Base-by-base conservation (phyloP, 2,113 vertebrate species). In the Ardeotis arabs region DNA sequence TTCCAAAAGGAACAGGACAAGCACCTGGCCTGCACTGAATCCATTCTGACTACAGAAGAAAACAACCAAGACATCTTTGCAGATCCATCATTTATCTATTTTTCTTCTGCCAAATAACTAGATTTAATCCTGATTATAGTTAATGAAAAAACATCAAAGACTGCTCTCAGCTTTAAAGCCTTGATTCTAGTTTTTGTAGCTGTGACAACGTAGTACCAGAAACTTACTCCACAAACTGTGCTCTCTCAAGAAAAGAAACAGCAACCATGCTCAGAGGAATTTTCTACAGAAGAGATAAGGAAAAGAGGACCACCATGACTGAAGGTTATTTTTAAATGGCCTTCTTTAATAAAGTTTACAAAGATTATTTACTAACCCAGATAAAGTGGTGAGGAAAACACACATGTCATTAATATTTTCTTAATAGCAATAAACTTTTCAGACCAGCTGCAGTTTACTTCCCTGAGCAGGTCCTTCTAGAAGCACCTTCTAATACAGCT, bases 121-220 rank as follows among this genome's bases (percentile, higher is more conserved):
- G 78, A 84, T 79, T 59, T 60, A 74, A 84, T 50, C 73, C 73
- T 60, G 90, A 86, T 85, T 67, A 49, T 31, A 45, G 67, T 3
- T 85, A 89, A 96, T n/a, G 67, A 88, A 73, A 62, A 53, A 69
- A 86, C 88, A 90, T 95, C 90, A 96, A 96, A 94, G 85, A 6
- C 59, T 5, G 41, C 49, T 88, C 68, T 67, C n/a, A 39, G 59
- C 95, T 95, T 94, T 93, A 90, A 93, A 95, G 82, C 68, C 27
- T 35, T 3, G 21, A 29, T 24, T 84, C 52, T 7, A 35, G 23
- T 14, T 76, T 69, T 47, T 1, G 19, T 37, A 77, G 72, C 44
- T 59, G 52, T 39, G n/a, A 90, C 79, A 74, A 52, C 14, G 12
- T 47, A 25, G 52, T n/a, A 7, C 41, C 31, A 77, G 76, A 74